Conservation (phyloP, 2,888 invertebrate genomes). For the Pammene fasciana region DNA sequence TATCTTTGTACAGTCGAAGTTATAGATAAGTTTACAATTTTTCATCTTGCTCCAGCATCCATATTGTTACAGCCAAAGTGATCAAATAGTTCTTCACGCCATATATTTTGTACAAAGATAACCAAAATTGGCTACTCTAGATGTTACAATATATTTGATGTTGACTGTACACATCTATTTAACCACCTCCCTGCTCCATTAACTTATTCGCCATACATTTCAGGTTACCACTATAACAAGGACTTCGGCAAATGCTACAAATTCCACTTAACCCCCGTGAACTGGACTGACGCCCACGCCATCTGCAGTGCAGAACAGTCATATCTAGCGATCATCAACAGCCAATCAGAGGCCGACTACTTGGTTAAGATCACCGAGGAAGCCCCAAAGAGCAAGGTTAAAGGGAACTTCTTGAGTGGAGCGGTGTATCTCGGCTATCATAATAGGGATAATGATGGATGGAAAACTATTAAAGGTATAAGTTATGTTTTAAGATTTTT, state of each 20-base stretch:
- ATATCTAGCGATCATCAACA: conserved; percentile 64
- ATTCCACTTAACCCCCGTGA: conserved; percentile 60
- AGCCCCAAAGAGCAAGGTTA: conserved; percentile 54
- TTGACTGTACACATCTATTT: too few relatives aligned
- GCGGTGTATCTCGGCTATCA: conserved; percentile 47
- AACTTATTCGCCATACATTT: conserved; percentile 37
- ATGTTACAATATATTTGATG: too few relatives aligned
- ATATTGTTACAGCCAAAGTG: too few relatives aligned
- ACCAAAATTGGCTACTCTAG: too few relatives aligned
- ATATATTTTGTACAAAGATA: too few relatives aligned
- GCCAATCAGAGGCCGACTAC: conserved; percentile 56
- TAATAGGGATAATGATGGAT: conserved; percentile 50
- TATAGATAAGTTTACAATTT: too few relatives aligned
- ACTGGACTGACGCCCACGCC: conserved; percentile 64
- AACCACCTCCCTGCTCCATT: too few relatives aligned
- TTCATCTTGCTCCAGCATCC: too few relatives aligned
- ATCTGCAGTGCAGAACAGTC: conserved; percentile 64
- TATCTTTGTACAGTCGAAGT: too few relatives aligned
- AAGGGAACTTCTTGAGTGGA: conserved; percentile 42
- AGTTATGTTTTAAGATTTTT: conserved; percentile 15
- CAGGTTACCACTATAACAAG: conserved; percentile 61
- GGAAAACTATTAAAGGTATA: conserved; percentile 63
- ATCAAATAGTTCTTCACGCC: too few relatives aligned
- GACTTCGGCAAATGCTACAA: conserved; percentile 64
- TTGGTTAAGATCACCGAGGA: conserved; percentile 54